phyloP scores from a whole-genome alignment of 2,113 vertebrate species.

The Rhadina sibilatrix region DNA sequence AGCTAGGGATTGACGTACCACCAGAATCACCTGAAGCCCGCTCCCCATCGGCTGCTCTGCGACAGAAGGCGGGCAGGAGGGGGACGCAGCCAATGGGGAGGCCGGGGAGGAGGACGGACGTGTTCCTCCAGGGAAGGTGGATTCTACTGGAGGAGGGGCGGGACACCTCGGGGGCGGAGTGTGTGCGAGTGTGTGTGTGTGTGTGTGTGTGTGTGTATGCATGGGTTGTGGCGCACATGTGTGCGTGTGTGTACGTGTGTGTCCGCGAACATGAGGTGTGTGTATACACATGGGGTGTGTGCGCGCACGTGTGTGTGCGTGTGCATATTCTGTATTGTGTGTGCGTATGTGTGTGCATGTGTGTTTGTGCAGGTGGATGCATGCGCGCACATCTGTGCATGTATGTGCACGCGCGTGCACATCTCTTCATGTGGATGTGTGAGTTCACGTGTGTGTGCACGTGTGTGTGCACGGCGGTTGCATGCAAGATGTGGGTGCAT shows the following conservation, averaged over 20 bases:
- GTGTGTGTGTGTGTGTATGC: fast-evolving
- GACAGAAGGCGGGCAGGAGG: neutral
- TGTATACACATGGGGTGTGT: neutral
- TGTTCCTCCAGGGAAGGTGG: neutral
- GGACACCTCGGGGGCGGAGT: neutral
- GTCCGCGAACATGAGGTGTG: no score
- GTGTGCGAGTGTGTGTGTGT: neutral
- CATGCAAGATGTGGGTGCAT: neutral
- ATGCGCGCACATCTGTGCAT: neutral
- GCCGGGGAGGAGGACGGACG: neutral
- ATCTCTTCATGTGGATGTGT: no score
- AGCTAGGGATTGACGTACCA: no score
- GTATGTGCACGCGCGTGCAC: no score
- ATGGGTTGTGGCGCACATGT: neutral
- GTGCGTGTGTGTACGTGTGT: no score
- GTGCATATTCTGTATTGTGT: no score
- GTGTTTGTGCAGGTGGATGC: no score
- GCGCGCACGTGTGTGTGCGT: no score
- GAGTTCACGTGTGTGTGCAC: neutral
- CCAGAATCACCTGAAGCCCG: neutral
- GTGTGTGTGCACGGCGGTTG: neutral
- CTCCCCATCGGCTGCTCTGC: neutral
- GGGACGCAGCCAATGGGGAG: neutral
- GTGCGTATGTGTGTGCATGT: no score
- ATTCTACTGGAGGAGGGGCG: neutral